A percentile compares a stretch with the other conserved stretches of the same genome.
These are phyloP conservation scores for Ceratoteleas bidentatus DNA, from an alignment of 1,140 invertebrate species.

Conservation along the genomic window DNA sequence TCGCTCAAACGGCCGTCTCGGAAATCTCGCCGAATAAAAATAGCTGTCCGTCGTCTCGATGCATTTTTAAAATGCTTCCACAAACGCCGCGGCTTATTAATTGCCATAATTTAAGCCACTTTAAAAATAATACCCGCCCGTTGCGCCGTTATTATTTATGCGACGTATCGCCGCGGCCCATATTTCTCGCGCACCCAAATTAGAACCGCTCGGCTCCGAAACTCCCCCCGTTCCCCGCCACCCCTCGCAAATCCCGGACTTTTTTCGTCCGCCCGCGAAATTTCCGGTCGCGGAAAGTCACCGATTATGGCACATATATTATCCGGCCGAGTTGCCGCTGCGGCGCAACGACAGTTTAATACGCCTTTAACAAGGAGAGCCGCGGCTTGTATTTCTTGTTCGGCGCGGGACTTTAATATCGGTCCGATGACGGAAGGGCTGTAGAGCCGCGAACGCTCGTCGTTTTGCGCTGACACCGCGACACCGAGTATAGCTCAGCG, in stretches of 20 bases:
- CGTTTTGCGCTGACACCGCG: constrained; percentile 64
- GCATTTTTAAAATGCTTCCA: constrained; percentile 57
- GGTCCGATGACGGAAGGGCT: constrained; percentile 54
- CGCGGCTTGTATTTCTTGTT: constrained; percentile 55
- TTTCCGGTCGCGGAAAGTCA: constrained; percentile 10
- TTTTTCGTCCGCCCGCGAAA: neutral
- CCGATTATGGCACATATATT: constrained; percentile 63
- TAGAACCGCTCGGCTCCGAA: constrained; percentile 6
- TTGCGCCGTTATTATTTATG: constrained; percentile 43
- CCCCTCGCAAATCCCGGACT: neutral
- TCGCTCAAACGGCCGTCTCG: too few species aligned
- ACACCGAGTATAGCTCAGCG: constrained; percentile 54
- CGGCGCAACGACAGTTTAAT: constrained; percentile 63
- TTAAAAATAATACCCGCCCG: constrained; percentile 48
- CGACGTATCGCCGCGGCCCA: constrained; percentile 26
- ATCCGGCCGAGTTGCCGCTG: constrained; percentile 47
- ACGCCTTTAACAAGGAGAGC: constrained; percentile 62
- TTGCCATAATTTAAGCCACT: constrained; percentile 49
- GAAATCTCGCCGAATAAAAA: too few species aligned
- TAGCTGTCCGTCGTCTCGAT: too few species aligned
- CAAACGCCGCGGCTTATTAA: constrained; percentile 45
- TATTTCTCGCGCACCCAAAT: constrained; percentile 22
- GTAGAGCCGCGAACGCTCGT: constrained; percentile 51
- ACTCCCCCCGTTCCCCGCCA: neutral
- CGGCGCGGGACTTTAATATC: constrained; percentile 25